Base-by-base conservation (phyloP, 2,113 vertebrate species). In the Ophiodon elongatus region DNA sequence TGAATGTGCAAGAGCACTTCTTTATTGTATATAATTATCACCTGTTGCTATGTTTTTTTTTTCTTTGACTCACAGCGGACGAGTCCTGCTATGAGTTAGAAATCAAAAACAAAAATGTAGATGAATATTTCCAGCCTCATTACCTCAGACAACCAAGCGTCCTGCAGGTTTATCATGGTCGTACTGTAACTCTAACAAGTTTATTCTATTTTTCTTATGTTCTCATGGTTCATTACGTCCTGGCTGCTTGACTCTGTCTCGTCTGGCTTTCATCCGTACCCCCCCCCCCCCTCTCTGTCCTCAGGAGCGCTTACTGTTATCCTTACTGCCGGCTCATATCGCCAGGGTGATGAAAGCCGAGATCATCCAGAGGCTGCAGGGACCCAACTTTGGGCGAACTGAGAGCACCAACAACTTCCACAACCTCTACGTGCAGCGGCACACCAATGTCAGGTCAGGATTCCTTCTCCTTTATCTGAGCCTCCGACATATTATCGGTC, bases 351-450 rank as follows among this genome's bases (percentile, higher is more conserved):
- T 99, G 98, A 99, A 99, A 86, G 98, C 97, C 0, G 98, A 99
- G 95, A 99, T 99, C 91, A 99, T 99, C 92, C 98, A 99, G 93
- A 94, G 98, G 78, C 92, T 99, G 33, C 97, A 99, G 90, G 98
- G 98, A 45, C 98, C 98, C n/a, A 98, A 97, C 81, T 97, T 97
- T 1, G 97, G 98, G 39, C 97, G 97, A 45, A 94, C 97, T 21
- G 98, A 99, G 91, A 99, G 97, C 90, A 96, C 97, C 79, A 99
- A 99, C 96, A 99, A 99, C 93, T 99, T 99, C 82, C 98, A 99
- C 93, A 99, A 99, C 90, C 96, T 99, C 27, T 99, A 99, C 2
- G 98, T 99, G 85, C 98, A 99, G 89, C 95, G 98, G 23, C 98
- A 99, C 95, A 99, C 97, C 91, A 99, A 99, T 14, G 98, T 99